These are phyloP conservation scores for Synergus japonicus DNA, from an alignment of 2,888 invertebrate genomes.

Conservation along the genomic window DNA sequence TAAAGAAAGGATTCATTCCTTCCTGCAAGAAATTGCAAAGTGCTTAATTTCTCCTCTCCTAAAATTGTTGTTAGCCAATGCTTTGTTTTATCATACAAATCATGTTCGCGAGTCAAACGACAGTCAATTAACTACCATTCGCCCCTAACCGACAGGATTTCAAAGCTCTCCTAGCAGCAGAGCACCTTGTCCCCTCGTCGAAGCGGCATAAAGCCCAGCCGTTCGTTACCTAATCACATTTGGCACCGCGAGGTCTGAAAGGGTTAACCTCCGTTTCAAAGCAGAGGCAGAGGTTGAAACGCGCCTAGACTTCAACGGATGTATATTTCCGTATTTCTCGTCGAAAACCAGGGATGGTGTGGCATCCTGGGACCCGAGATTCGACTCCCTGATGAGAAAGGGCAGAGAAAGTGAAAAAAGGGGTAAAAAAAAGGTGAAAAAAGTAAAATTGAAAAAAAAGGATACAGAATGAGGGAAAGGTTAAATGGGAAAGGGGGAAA, in stretches of 20 bases:
- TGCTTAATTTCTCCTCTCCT: not conserved
- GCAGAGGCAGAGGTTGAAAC: conserved; percentile 36
- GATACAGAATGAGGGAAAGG: conserved; percentile 15
- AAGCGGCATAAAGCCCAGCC: conserved; percentile 35
- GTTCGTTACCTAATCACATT: conserved; percentile 42
- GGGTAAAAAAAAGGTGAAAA: conserved; percentile 15
- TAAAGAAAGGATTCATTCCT: too few species aligned
- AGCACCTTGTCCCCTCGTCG: conserved; percentile 31
- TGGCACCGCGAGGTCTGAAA: conserved; percentile 36
- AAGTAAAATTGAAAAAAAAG: conserved; percentile 25
- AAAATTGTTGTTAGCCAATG: conserved; percentile 21
- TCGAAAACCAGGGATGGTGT: conserved; percentile 1
- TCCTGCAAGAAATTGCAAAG: not conserved
- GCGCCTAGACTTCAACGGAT: conserved; percentile 36
- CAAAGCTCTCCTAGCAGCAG: conserved; percentile 32
- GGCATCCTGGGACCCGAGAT: conserved; percentile 47
- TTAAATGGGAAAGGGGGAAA: not conserved
- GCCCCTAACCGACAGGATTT: conserved; percentile 31
- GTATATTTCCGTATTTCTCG: conserved; percentile 39
- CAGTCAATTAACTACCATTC: conserved; percentile 40
- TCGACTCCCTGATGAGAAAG: conserved; percentile 37
- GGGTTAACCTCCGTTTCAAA: conserved; percentile 35
- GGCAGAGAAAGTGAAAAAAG: conserved; percentile 21
- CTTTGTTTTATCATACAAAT: conserved; percentile 40
- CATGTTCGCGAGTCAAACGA: conserved; percentile 36